These are phyloP conservation scores for Brachirus orientalis DNA, from an alignment of 2,113 vertebrate genomes.

Conservation along the genomic window DNA sequence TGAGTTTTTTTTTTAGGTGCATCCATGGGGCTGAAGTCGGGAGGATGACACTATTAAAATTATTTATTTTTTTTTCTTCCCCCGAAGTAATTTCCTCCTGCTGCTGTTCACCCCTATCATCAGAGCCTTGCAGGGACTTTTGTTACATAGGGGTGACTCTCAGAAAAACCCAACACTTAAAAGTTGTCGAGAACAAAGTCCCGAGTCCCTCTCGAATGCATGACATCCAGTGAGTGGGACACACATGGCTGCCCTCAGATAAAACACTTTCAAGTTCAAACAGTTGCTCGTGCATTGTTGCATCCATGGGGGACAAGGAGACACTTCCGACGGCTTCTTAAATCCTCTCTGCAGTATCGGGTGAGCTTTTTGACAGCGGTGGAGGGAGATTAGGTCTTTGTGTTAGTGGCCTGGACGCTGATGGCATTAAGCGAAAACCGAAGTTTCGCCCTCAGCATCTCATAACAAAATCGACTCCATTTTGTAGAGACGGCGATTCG, in stretches of 20 bases:
- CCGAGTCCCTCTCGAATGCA: constrained; percentile 47
- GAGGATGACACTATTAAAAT: constrained; percentile 3
- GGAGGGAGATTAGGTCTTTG: constrained; percentile 51
- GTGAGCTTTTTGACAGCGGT: constrained; percentile 31
- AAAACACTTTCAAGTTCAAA: constrained; percentile 76
- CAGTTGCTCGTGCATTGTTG: constrained; percentile 66
- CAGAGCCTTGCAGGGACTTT: constrained; percentile 48
- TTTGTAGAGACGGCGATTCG: not conserved
- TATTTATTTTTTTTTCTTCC: constrained; percentile 10
- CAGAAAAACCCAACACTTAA: constrained; percentile 58
- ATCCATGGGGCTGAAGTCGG: not conserved
- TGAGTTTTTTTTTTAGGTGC: not conserved
- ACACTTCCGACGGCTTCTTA: constrained; percentile 73
- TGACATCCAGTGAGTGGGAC: constrained; percentile 68
- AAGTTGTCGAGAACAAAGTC: constrained; percentile 65
- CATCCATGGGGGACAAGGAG: constrained; percentile 55
- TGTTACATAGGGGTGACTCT: constrained; percentile 71
- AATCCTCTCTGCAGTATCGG: constrained; percentile 62
- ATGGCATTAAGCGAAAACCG: not conserved
- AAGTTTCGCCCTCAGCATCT: constrained; percentile 9
- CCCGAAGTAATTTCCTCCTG: constrained; percentile 40
- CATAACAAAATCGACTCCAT: not conserved
- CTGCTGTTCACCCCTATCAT: constrained; percentile 55
- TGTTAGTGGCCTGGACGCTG: constrained; percentile 8
- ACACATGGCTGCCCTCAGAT: constrained; percentile 70